Evolutionary conservation across 2,113 vertebrate genomes (phyloP), one percentile per base, ranked within the genome.

Genomic region (Amia ocellicauda): DNA sequence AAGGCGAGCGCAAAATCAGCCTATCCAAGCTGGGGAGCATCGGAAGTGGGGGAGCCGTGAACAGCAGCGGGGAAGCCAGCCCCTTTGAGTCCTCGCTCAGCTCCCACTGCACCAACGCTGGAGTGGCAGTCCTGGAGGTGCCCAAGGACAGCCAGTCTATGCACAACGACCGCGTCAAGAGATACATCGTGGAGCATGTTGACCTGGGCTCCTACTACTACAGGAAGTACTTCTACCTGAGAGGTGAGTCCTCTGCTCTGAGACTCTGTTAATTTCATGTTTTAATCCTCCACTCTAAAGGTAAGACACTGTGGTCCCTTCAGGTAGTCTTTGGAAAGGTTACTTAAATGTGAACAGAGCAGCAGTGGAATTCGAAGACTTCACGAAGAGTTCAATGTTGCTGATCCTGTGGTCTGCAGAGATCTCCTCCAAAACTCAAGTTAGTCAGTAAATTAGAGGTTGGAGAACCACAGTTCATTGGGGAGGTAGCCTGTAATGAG

Each of bases 121-220:
- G 95, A 42, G 92, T 98, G 62, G 93, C 95, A 1, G 94, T 98
- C 43, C 85, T 98, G 3, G 95, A 98, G 83, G 90, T 92, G 66
- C 92, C 94, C 58, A 96, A 93, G 82, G 95, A 98, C 50, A 91
- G 85, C 74, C 79, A 91, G 36, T 83, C 90, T 63, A 78, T 91
- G 20, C 90, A 95, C 69, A 81, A 89, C 4, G 94, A 97, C 70
- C 88, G 91, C 72, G 88, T 89, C 66, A 98, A 96, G 72, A 90
- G 96, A 64, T 96, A 97, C 78, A 94, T 94, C 0, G 93, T 97
- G 71, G 95, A 98, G 67, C 95, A 98, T 0, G 91, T 97, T 75
- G 95, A 98, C 69, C 90, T 95, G 1, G 95, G 95, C 26, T 91
- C 94, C 49, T 96, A 97, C 80, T 96, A 97, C 75, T 98, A 93